phyloP scores from a whole-genome alignment of 2,888 invertebrate genomes.

The Oxyteleia sp. region DNA sequence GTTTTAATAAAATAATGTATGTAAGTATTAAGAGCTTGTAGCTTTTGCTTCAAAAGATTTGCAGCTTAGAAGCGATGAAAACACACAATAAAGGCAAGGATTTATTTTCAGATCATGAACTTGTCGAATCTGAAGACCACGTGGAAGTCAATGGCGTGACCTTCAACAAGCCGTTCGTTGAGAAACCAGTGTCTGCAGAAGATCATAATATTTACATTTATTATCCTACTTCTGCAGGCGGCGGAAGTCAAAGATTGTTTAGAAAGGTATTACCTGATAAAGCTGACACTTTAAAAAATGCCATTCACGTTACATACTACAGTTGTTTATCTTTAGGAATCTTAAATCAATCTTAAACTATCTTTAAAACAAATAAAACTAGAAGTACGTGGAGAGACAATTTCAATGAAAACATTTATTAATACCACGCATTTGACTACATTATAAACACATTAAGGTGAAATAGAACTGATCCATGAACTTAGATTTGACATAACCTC shows the following conservation, averaged over 20 bases:
- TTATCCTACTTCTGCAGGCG: slow-evolving; percentile 99
- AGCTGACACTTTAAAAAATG: slow-evolving; percentile 27
- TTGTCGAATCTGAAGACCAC: slow-evolving; percentile 98
- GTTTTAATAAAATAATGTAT: too few species aligned
- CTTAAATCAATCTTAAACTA: not conserved
- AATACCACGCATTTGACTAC: too few species aligned
- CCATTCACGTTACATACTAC: slow-evolving; percentile 27
- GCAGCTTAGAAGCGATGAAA: too few species aligned
- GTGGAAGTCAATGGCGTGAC: slow-evolving; percentile 98
- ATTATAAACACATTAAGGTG: too few species aligned
- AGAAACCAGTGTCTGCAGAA: slow-evolving; percentile 99
- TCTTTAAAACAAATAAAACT: not conserved
- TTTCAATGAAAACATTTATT: too few species aligned
- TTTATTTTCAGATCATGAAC: slow-evolving; percentile 92
- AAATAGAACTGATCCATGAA: too few species aligned
- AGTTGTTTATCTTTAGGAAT: not conserved
- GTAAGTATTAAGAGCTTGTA: too few species aligned
- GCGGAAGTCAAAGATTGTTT: slow-evolving; percentile 98
- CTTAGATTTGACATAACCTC: too few species aligned
- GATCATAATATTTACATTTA: slow-evolving; percentile 99
- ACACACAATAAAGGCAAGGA: not conserved
- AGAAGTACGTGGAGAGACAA: not conserved
- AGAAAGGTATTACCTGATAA: slow-evolving; percentile 92
- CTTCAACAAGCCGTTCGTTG: slow-evolving; percentile 99
- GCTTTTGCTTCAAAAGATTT: too few species aligned